A percentile compares a stretch with the other conserved stretches of the same genome.
phyloP scores from a whole-genome alignment of 2,888 invertebrate species.

The Tholera decimalis region DNA sequence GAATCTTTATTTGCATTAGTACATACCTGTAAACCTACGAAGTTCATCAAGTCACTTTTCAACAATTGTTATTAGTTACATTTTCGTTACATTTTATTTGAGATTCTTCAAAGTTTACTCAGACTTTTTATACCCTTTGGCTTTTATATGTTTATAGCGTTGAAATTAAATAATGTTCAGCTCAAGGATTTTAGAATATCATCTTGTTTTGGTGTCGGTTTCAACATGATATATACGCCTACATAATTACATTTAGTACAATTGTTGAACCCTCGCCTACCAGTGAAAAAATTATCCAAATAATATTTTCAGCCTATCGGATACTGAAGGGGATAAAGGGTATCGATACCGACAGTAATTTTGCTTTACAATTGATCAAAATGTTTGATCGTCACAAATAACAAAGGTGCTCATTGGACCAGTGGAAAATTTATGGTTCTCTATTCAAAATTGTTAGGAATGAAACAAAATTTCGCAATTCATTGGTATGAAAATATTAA shows the following conservation, averaged over 20 bases:
- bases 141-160: conserved; percentile 36
- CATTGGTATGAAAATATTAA: conserved; percentile 69
- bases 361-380: conserved; percentile 49
- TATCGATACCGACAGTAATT: conserved; percentile 22
- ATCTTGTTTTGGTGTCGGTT: conserved; percentile 21
- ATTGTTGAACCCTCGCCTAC: conserved; percentile 18
- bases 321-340: conserved; percentile 18
- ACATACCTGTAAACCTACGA: not conserved
- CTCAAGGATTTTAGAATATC: conserved; percentile 20
- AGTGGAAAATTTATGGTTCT: conserved; percentile 67
- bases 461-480: conserved; percentile 70
- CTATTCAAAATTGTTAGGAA: conserved; percentile 68
- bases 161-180: conserved; percentile 38
- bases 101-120: conserved; percentile 33
- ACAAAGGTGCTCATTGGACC: conserved; percentile 64
- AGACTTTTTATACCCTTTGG: conserved; percentile 22
- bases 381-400: conserved; percentile 64
- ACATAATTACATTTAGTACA: not conserved
- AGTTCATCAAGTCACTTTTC: not conserved
- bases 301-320: conserved; percentile 2
- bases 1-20: not conserved
- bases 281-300: not conserved
- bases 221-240: conserved; percentile 11
- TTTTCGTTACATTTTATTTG: conserved; percentile 34
- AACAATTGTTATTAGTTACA: conserved; percentile 9